Evolutionary conservation across 2,113 vertebrate genomes (phyloP).

Genomic region (Tapirus terrestris): DNA sequence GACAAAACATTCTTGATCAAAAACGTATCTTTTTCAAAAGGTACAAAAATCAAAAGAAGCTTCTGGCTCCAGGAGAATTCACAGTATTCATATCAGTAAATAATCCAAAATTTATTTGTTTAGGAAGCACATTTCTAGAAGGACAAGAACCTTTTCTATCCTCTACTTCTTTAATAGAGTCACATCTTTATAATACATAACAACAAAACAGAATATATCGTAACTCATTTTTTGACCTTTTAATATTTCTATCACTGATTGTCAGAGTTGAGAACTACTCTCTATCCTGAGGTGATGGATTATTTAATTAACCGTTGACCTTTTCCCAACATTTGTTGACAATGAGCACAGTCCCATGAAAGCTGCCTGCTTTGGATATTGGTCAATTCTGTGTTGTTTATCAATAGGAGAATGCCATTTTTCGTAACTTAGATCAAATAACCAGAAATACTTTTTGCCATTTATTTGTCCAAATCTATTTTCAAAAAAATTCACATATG

Average conservation of each 20-base stretch:
- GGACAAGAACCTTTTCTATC: conserved; percentile 73
- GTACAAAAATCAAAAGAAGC: conserved; percentile 6
- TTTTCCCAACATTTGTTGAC: conserved; percentile 97
- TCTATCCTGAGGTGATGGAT: conserved; percentile 99
- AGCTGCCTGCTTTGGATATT: conserved; percentile 89
- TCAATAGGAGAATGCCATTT: conserved; percentile 85
- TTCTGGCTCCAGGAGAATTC: background rate
- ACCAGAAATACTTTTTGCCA: conserved; percentile 39
- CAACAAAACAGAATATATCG: conserved; percentile 87
- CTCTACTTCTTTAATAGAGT: conserved; percentile 61
- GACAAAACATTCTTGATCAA: background rate
- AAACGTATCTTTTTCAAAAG: background rate
- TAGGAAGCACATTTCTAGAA: conserved; percentile 57
- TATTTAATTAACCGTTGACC: conserved; percentile 99
- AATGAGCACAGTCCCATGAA: conserved; percentile 93
- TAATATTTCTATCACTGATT: conserved; percentile 97
- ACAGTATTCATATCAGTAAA: background rate
- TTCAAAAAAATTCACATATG: conserved; percentile 26
- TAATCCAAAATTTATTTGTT: conserved; percentile 1
- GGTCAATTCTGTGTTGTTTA: conserved; percentile 89
- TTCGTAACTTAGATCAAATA: conserved; percentile 55
- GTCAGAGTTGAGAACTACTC: conserved; percentile 92
- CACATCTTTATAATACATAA: conserved; percentile 86
- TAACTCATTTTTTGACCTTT: conserved; percentile 98
- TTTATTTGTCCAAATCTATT: conserved; percentile 56